phyloP scores from a whole-genome alignment of 2,888 invertebrate genomes.

The Limnephilus auricula region DNA sequence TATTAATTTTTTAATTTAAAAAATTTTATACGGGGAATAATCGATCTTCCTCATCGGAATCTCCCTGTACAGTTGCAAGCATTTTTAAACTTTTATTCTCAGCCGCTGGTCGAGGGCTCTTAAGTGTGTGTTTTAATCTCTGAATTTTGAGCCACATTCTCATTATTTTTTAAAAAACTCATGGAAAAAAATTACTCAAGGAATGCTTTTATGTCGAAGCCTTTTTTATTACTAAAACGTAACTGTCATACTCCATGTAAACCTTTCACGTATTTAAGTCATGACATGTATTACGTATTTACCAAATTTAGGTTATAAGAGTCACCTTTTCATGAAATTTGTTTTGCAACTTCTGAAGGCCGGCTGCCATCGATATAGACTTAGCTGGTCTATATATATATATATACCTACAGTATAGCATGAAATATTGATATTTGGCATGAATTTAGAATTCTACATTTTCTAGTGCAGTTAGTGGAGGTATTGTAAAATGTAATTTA shows the following conservation, averaged over 20 bases:
- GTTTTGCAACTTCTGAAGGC: background rate
- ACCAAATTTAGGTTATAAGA: background rate
- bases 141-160: too few species aligned
- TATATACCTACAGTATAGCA: background rate
- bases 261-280: background rate
- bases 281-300: background rate
- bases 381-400: too few species aligned
- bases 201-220: background rate
- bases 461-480: background rate
- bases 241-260: background rate
- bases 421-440: background rate
- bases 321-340: background rate
- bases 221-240: background rate
- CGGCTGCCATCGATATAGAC: too few species aligned
- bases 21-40: too few species aligned
- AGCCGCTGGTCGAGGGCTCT: too few species aligned
- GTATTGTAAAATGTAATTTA: background rate
- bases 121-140: too few species aligned
- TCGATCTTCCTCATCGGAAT: too few species aligned
- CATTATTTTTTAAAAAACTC: too few species aligned
- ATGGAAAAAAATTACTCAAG: too few species aligned
- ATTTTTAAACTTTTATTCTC: too few species aligned
- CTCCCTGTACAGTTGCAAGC: too few species aligned
- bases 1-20: too few species aligned
- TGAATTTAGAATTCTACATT: background rate